A percentile compares a stretch with the other conserved stretches of the same genome.
These are phyloP conservation scores for Dromococcyx pavoninus DNA, from an alignment of 2,797 vertebrate species.

Conservation along the genomic window DNA sequence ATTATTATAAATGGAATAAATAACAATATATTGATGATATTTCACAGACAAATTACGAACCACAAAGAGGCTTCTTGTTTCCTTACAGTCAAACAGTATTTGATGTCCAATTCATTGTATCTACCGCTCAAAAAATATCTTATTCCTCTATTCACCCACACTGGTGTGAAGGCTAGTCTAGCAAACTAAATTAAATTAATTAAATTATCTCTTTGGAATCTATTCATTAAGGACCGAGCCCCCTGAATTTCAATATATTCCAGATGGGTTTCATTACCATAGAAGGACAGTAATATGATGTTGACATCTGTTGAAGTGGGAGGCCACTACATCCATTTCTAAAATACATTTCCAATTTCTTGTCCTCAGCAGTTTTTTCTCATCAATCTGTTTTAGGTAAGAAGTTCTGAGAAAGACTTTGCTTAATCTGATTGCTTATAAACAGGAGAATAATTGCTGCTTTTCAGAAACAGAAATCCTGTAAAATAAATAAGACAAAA, in stretches of 20 bases:
- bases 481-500: background rate
- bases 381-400: background rate
- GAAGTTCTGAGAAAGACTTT: background rate
- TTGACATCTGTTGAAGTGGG: fast-evolving
- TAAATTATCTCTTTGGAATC: background rate
- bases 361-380: background rate
- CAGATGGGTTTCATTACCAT: background rate
- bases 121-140: too few species aligned
- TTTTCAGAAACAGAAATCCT: background rate
- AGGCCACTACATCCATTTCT: background rate
- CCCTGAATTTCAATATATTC: background rate
- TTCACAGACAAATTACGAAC: background rate
- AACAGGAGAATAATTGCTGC: background rate
- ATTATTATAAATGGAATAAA: background rate
- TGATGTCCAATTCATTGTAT: background rate
- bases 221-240: fast-evolving
- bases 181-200: background rate
- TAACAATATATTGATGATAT: background rate
- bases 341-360: background rate
- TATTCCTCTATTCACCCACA: background rate
- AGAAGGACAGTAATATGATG: background rate
- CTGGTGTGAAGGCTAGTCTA: background rate
- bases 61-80: background rate
- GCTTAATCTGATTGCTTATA: background rate
- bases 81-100: background rate